Evolutionary conservation across 2,113 vertebrate genomes (phyloP).

Genomic region (Archocentrus centrarchus): DNA sequence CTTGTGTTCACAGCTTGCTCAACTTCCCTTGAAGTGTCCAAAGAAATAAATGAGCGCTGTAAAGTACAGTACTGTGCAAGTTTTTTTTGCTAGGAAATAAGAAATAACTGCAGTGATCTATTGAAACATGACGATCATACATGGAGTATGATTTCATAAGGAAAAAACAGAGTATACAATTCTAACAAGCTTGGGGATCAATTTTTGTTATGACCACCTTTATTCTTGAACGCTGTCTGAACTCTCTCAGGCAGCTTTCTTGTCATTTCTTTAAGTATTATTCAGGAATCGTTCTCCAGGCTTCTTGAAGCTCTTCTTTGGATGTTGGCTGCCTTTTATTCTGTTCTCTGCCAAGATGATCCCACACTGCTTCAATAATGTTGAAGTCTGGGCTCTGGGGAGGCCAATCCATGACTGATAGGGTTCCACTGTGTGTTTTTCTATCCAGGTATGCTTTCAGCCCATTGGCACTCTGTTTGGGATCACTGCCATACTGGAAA

Average conservation of each 20-base stretch:
- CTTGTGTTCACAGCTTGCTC: conserved; percentile 8
- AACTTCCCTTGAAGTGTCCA: background rate
- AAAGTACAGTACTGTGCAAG: background rate
- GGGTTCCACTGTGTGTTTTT: background rate
- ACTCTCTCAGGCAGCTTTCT: background rate
- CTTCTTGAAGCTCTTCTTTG: background rate
- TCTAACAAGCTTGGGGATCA: background rate
- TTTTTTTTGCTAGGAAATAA: background rate
- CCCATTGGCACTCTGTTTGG: background rate
- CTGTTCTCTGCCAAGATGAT: background rate
- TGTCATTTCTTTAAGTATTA: background rate
- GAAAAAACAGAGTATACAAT: background rate
- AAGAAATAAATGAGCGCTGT: background rate
- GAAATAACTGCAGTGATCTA: background rate
- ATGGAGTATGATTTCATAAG: background rate
- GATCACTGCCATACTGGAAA: background rate
- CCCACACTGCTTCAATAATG: background rate
- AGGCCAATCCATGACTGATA: background rate
- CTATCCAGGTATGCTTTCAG: background rate
- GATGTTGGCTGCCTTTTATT: background rate
- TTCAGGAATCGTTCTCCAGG: background rate
- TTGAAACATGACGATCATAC: background rate
- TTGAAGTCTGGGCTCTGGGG: background rate
- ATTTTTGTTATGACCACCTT: background rate
- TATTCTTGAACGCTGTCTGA: background rate